These are phyloP conservation scores for Phylloscopus trochiloides DNA, from an alignment of 2,113 vertebrate genomes.

Conservation along the genomic window DNA sequence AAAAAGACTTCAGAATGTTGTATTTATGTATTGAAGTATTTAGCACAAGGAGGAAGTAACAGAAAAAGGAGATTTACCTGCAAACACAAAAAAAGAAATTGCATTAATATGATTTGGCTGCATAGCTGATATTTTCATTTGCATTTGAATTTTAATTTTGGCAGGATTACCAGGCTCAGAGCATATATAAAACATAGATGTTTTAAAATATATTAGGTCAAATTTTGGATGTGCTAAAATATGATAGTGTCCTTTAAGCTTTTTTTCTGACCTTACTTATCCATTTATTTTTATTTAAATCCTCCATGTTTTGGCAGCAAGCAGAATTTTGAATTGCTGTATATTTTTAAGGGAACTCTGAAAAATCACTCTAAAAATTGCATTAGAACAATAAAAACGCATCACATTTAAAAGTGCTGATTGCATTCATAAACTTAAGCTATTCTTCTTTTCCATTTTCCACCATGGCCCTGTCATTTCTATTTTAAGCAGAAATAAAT, in stretches of 20 bases:
- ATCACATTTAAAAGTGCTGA: background rate
- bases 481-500: background rate
- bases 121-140: background rate
- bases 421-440: background rate
- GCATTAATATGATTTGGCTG: background rate
- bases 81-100: background rate
- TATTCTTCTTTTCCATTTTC: background rate
- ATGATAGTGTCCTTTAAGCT: background rate
- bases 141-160: background rate
- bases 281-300: background rate
- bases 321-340: background rate
- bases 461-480: background rate
- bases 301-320: background rate
- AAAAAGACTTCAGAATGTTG: background rate
- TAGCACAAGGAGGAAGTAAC: background rate
- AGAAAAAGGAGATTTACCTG: background rate
- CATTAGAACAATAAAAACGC: background rate
- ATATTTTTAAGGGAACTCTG: background rate
- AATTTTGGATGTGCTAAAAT: background rate
- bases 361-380: background rate
- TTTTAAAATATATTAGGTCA: background rate
- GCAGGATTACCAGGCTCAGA: background rate
- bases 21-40: background rate
- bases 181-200: background rate
- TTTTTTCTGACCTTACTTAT: background rate